Conservation (phyloP, 2,113 vertebrate species). For the Gallinago undulata region DNA sequence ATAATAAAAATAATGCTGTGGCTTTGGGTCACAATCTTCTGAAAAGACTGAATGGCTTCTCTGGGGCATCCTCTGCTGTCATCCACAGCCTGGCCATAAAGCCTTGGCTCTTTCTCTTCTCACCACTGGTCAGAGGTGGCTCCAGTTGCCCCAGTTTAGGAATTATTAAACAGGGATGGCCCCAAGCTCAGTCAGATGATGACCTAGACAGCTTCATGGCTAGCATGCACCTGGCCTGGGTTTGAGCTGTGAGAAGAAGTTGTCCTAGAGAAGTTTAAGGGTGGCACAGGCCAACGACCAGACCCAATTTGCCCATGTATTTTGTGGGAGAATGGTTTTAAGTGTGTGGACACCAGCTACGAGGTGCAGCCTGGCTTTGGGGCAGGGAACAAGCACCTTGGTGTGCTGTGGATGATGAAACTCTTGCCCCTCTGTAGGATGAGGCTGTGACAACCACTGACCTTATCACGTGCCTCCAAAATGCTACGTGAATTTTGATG, state of each 20-base stretch:
- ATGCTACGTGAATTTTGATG: not conserved
- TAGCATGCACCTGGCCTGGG: accelerated
- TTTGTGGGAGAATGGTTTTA: not conserved
- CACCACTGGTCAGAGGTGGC: not conserved
- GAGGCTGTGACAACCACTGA: not conserved
- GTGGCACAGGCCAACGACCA: not conserved
- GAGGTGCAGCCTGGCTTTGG: not conserved
- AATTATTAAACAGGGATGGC: not conserved
- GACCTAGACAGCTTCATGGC: not conserved
- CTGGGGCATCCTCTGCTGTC: not conserved
- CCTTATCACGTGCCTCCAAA: not conserved
- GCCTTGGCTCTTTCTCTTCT: not conserved
- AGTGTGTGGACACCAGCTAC: not conserved
- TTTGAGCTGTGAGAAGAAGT: not conserved
- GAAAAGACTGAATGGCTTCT: not conserved
- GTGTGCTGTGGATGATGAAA: not conserved
- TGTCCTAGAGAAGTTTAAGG: not conserved
- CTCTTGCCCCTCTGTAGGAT: not conserved
- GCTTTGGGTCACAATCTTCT: not conserved
- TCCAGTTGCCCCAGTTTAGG: not conserved
- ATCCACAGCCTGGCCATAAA: not conserved
- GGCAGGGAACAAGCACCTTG: not conserved
- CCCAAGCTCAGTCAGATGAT: not conserved
- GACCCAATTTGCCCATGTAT: not conserved
- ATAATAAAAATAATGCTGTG: not conserved